Evolutionary conservation across 2,797 vertebrate species (phyloP), one percentile per base, ranked within the genome.

Genomic region (Sciaenops ocellatus): DNA sequence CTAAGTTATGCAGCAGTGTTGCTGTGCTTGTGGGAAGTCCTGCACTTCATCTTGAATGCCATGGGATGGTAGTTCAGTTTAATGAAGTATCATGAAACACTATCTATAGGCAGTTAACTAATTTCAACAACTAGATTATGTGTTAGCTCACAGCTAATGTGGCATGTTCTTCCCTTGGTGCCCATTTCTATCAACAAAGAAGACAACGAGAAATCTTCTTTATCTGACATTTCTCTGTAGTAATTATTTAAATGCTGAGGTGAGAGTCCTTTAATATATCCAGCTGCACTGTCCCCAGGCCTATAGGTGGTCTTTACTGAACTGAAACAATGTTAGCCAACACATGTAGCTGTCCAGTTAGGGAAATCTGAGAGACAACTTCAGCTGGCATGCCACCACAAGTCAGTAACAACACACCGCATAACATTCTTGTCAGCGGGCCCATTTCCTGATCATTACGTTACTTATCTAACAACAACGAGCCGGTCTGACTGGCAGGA

Each of bases 401-500:
- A 16, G 65, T 59, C 59, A 38, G n/a, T 65, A 26, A 66, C 20
- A 38, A 38, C 26, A 42, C 26, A 28, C 38, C 1, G 4, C 50
- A 8, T 20, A 15, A 20, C 17, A 46, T 69, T 51, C 28, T 24
- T 73, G 38, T 42, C 34, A 74, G 16, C 1, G 3, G 48, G 28
- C 28, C 69, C 2, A 30, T 50, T 85, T 82, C 57, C 51, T 55
- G 64, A 65, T 59, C 16, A 42, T 34, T 54, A 26, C 6, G 62
- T 4, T 17, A 38, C 26, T 15, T 38, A 38, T 38, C 34, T 38
- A 38, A 9, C 8, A 15, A 28, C n/a, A 66, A 76, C 4, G 8
- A 87, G 73, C 82, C 68, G 70, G 62, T 86, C 16, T 66, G 67
- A 81, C 78, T 60, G 30, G 69, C 70, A 85, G 56, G 6, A 38